Base-by-base conservation (phyloP, 2,113 vertebrate species). In the Siphamia tubifer region DNA sequence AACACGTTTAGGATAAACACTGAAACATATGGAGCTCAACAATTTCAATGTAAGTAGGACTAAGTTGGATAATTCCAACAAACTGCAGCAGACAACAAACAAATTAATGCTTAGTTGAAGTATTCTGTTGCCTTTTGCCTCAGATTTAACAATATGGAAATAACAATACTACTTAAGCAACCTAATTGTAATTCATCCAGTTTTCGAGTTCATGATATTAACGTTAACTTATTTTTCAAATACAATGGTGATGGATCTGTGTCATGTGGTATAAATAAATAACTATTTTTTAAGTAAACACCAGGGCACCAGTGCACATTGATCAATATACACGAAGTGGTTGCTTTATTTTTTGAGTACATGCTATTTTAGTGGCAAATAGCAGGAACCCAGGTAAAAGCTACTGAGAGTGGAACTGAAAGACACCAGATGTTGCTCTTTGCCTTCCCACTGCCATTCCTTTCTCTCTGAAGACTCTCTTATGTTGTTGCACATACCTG, bases 341-440 rank as follows among this genome's bases (percentile, higher is more conserved):
- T 61, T 1, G 4, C 28, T 69, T 74, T 65, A 78, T 82, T 85
- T 73, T 79, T 56, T 42, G 52, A 31, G 17, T 51, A 52, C 51
- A 68, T 77, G 61, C 64, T 62, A 71, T 79, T 57, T 64, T 62
- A 72, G 64, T 30, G 17, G 61, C 43, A 83, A 67, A 82, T 76
- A 85, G 20, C 61, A 72, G 67, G 51, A 72, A 65, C 47, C 49
- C 81, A 85, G 81, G 77, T 83, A 55, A 51, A 72, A 72, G 61
- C 60, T 79, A 48, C 62, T 17, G 68, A 68, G 56, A 60, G 67
- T 83, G 77, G 75, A 86, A 88, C 85, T 82, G 85, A 90, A 51
- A 85, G 88, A 78, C 86, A 74, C 75, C 85, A 86, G 87, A 88
- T 88, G 83, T 84, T 87, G 57, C 64, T 71, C 67, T 65, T 44